A percentile compares a stretch with the other conserved stretches of the same genome.
Conservation (phyloP, 2,113 vertebrate genomes). For the Conger conger region DNA sequence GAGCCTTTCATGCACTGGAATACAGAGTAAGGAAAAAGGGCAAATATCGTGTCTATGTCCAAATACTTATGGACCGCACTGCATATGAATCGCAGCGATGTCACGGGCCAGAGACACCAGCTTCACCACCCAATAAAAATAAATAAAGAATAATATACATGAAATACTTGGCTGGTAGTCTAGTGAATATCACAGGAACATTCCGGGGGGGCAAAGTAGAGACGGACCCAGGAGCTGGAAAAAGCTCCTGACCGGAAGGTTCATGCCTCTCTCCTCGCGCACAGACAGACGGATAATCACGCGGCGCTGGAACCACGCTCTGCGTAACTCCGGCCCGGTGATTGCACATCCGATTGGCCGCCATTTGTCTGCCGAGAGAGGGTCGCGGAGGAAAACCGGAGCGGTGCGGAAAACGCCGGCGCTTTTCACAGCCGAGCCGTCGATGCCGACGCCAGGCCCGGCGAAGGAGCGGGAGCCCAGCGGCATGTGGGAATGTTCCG, state of each 20-base stretch:
- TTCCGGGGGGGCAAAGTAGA: conserved; percentile 79
- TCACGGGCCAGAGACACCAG: conserved; percentile 59
- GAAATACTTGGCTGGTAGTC: conserved; percentile 63
- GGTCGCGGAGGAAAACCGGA: conserved; percentile 91
- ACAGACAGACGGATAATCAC: conserved; percentile 99
- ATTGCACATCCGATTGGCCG: conserved; percentile 99
- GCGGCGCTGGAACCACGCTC: conserved; percentile 95
- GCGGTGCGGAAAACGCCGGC: conserved; percentile 86
- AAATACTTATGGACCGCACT: too few species aligned
- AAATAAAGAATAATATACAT: conserved; percentile 40
- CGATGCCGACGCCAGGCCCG: conserved; percentile 82
- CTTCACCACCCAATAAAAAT: conserved; percentile 59
- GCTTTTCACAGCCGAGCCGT: conserved; percentile 93
- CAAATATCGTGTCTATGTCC: too few species aligned
- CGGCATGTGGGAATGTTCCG: too few species aligned
- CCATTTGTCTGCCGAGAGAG: conserved; percentile 99
- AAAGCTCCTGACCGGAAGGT: conserved; percentile 83
- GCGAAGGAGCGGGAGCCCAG: conserved; percentile 89
- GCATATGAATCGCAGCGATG: conserved; percentile 18
- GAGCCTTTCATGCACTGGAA: too few species aligned
- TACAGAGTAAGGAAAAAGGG: too few species aligned
- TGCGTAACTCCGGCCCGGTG: conserved; percentile 96
- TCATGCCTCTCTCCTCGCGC: conserved; percentile 83
- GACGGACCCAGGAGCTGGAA: conserved; percentile 77
- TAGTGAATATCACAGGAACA: conserved; percentile 76